phyloP scores from a whole-genome alignment of 2,113 vertebrate species.

The Mobula hypostoma region DNA sequence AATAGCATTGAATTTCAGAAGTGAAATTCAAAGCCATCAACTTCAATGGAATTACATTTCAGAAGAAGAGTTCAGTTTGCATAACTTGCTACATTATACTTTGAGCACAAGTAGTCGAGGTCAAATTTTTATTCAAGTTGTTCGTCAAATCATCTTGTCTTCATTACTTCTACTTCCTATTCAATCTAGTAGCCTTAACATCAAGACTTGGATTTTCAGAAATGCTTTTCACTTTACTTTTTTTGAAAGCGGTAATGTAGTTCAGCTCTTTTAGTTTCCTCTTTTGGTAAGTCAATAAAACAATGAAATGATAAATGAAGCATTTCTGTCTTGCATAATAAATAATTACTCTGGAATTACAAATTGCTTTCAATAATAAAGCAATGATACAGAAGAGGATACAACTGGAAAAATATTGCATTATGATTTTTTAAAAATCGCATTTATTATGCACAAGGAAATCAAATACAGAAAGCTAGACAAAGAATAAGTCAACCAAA shows the following conservation, averaged over 20 bases:
- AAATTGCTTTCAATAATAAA: background rate
- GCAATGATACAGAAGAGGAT: background rate
- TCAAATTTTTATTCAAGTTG: no score
- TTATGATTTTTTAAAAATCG: background rate
- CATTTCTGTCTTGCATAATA: background rate
- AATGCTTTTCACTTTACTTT: background rate
- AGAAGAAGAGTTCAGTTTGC: no score
- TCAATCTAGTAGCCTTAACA: no score
- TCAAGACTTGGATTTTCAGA: background rate
- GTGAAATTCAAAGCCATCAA: no score
- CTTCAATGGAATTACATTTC: no score
- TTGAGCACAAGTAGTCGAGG: no score
- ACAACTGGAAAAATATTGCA: background rate
- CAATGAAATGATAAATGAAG: background rate
- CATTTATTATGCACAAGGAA: constrained; percentile 17
- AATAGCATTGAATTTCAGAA: no score
- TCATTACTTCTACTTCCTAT: no score
- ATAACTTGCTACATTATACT: no score
- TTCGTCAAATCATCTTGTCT: no score
- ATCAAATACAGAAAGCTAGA: background rate
- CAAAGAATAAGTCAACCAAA: constrained; percentile 16
- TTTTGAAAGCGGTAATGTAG: background rate
- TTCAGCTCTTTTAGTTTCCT: background rate
- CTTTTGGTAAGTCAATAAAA: background rate
- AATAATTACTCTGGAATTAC: background rate